Evolutionary conservation across 2,113 vertebrate species (phyloP).

Genomic region (Ageneiosus marmoratus): DNA sequence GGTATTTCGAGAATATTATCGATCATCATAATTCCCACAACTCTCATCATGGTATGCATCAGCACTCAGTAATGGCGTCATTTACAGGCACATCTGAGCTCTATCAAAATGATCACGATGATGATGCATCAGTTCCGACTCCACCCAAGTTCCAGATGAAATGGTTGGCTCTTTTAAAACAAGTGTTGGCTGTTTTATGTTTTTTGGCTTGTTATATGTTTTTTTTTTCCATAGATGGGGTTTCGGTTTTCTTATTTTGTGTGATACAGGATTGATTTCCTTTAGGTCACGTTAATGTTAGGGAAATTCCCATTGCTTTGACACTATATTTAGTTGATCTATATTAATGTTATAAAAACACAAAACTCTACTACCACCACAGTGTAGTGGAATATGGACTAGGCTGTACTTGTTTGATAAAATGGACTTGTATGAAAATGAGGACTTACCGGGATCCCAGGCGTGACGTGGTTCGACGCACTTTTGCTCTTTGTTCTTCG

Average conservation of each 20-base stretch:
- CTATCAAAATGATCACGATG: constrained; percentile 23
- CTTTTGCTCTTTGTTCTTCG: constrained; percentile 40
- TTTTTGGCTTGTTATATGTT: background rate
- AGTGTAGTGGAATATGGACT: background rate
- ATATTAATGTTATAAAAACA: background rate
- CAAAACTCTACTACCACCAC: background rate
- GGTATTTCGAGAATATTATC: constrained; percentile 29
- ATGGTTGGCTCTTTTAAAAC: background rate
- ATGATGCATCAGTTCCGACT: constrained; percentile 31
- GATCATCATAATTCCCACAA: constrained; percentile 22
- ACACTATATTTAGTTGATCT: background rate
- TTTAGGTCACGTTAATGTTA: background rate
- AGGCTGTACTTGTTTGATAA: constrained; percentile 2
- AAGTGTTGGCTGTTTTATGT: background rate
- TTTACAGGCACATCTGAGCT: constrained; percentile 35
- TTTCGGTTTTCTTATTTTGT: background rate
- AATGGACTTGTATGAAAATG: constrained; percentile 35
- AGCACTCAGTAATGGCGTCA: constrained; percentile 37
- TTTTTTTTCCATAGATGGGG: background rate
- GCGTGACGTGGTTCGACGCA: constrained; percentile 43
- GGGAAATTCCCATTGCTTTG: background rate
- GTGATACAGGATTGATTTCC: background rate
- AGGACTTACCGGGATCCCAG: constrained; percentile 56
- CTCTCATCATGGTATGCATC: constrained; percentile 30
- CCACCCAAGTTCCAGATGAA: constrained; percentile 33